A percentile compares a stretch with the other conserved stretches of the same genome.
Conservation (phyloP, 2,797 vertebrate species). For the Philypnodon macrostomus region DNA sequence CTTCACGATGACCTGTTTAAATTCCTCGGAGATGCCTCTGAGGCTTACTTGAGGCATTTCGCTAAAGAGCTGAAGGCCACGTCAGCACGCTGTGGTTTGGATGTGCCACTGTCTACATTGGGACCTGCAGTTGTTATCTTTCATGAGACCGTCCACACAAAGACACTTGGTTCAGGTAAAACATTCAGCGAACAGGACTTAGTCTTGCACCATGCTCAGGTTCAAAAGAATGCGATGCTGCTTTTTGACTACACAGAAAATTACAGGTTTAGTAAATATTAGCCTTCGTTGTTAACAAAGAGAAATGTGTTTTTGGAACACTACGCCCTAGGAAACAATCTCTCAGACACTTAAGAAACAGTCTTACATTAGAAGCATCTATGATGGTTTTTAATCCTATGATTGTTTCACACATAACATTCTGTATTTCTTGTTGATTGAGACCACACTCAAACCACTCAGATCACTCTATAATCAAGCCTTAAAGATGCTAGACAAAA, state of each 20-base stretch:
- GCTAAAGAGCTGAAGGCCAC: conserved; percentile 96
- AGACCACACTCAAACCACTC: too few species aligned
- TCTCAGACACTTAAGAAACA: too few species aligned
- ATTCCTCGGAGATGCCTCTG: conserved; percentile 96
- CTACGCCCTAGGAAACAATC: too few species aligned
- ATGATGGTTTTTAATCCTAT: too few species aligned
- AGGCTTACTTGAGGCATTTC: conserved; percentile 97
- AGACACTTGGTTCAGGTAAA: conserved; percentile 92
- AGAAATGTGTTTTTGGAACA: conserved; percentile 21
- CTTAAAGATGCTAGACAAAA: too few species aligned
- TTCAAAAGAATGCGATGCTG: not conserved
- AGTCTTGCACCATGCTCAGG: too few species aligned
- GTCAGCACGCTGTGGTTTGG: conserved; percentile 92
- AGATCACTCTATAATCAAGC: too few species aligned
- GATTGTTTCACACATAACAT: too few species aligned
- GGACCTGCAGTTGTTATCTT: conserved; percentile 97
- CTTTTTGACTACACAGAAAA: conserved; percentile 4
- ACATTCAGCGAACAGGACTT: not conserved
- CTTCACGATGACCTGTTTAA: conserved; percentile 98
- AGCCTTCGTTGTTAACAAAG: conserved; percentile 1
- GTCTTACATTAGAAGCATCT: too few species aligned
- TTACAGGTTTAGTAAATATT: conserved; percentile 28
- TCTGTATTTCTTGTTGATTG: too few species aligned
- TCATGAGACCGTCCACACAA: conserved; percentile 97
- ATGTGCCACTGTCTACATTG: conserved; percentile 94